phyloP scores from a whole-genome alignment of 2,113 vertebrate species.

The Gambusia affinis region DNA sequence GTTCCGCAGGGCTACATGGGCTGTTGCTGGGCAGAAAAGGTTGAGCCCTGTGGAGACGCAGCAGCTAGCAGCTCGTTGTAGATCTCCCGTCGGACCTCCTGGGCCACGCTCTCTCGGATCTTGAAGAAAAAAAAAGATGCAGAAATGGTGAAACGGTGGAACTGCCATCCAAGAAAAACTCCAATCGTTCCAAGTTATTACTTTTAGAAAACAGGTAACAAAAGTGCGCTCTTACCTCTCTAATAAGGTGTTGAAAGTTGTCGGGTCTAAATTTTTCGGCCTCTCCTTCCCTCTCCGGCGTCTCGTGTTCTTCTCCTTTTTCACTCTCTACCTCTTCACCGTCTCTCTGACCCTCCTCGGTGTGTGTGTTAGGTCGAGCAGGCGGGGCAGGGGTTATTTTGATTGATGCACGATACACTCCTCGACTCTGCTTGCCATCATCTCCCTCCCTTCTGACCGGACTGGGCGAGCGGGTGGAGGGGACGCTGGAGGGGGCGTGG shows the following conservation, averaged over 20 bases:
- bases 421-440: conserved; percentile 61
- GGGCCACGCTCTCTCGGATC: conserved; percentile 92
- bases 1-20: conserved; percentile 43
- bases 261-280: conserved; percentile 63
- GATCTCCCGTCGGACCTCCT: conserved; percentile 93
- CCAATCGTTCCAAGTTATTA: not conserved
- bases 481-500: conserved; percentile 65
- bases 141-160: not conserved
- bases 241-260: conserved; percentile 88
- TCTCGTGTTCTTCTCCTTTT: not conserved
- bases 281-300: conserved; percentile 10
- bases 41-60: conserved; percentile 79
- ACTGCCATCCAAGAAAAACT: not conserved
- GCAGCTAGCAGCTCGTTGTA: conserved; percentile 90
- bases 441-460: conserved; percentile 57
- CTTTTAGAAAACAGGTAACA: not conserved
- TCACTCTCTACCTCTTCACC: conserved; percentile 34
- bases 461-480: conserved; percentile 86
- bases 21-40: conserved; percentile 43
- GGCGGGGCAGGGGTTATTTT: conserved; percentile 86
- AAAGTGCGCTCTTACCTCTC: conserved; percentile 77
- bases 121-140: conserved; percentile 57
- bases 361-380: conserved; percentile 68
- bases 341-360: not conserved
- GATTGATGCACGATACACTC: conserved; percentile 86